phyloP scores from a whole-genome alignment of 2,113 vertebrate genomes.

The Malurus elegans region DNA sequence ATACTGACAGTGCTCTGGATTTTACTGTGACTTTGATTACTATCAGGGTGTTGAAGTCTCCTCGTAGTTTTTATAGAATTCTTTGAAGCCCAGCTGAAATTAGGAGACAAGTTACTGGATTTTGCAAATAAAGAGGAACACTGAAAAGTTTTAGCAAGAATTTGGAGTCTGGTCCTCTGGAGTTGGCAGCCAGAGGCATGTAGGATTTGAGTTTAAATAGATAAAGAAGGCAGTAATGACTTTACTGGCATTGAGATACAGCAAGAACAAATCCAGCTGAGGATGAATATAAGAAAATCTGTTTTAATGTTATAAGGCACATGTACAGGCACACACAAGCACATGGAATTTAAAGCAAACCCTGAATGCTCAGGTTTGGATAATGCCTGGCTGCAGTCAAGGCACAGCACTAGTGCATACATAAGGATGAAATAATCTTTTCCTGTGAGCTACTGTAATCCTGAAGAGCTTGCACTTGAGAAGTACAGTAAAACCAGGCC shows the following conservation, averaged over 20 bases:
- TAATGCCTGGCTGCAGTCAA: not conserved
- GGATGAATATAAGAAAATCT: not conserved
- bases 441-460: not conserved
- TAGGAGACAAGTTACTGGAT: not conserved
- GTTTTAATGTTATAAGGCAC: not conserved
- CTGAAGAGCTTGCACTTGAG: not conserved
- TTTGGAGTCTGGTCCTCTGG: not conserved
- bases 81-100: not conserved
- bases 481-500: not conserved
- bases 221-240: not conserved
- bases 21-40: not conserved
- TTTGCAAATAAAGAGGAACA: not conserved
- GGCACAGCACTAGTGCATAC: not conserved
- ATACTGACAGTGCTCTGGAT: not conserved
- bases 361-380: not conserved
- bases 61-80: not conserved
- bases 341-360: not conserved
- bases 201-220: not conserved
- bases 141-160: not conserved
- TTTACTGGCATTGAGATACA: not conserved
- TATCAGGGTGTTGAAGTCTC: not conserved
- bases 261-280: not conserved
- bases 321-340: rapidly evolving
- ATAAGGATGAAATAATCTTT: not conserved
- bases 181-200: not conserved